Evolutionary conservation across 2,888 invertebrate genomes (phyloP).

Genomic region (Arge pagana): DNA sequence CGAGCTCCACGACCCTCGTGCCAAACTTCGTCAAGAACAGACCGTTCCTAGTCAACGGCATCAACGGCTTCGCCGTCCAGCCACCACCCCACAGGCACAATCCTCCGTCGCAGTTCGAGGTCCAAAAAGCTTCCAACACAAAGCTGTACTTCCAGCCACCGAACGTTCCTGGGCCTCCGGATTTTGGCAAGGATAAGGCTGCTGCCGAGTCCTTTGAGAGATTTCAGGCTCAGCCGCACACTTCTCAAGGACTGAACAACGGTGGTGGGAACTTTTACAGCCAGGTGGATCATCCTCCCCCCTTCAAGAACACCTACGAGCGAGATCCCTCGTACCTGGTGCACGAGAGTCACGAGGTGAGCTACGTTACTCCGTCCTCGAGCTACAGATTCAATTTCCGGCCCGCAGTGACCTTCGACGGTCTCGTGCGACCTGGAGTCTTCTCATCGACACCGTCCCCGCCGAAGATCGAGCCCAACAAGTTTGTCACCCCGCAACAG

Average conservation of each 20-base stretch:
- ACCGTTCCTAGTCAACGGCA: slow-evolving; percentile 31
- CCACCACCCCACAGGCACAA: slow-evolving; percentile 37
- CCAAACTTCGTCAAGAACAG: slow-evolving; percentile 35
- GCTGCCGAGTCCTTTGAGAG: slow-evolving; percentile 33
- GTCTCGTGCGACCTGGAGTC: slow-evolving; percentile 38
- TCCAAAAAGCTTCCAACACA: slow-evolving; percentile 36
- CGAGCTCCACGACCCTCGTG: slow-evolving; percentile 8
- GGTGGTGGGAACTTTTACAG: slow-evolving; percentile 42
- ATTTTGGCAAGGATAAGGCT: slow-evolving; percentile 34
- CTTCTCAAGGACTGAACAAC: slow-evolving; percentile 23
- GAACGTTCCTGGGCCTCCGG: slow-evolving; percentile 26
- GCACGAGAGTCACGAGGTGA: slow-evolving; percentile 53
- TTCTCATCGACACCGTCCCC: slow-evolving; percentile 33
- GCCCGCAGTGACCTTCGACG: slow-evolving; percentile 47
- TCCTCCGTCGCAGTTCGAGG: slow-evolving; percentile 42
- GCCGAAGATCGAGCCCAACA: slow-evolving; percentile 14
- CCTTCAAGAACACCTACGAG: slow-evolving; percentile 45
- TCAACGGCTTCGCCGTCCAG: slow-evolving; percentile 23
- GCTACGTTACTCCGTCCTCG: slow-evolving; percentile 46
- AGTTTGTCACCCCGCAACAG: slow-evolving; percentile 4
- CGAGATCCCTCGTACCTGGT: slow-evolving; percentile 49
- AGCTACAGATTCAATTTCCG: slow-evolving; percentile 42
- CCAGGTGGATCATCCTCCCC: slow-evolving; percentile 44
- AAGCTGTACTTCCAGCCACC: slow-evolving; percentile 39
- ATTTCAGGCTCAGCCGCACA: slow-evolving; percentile 23